Evolutionary conservation across 1,140 invertebrate genomes (phyloP).

Genomic region (Brachystomella parvula): DNA sequence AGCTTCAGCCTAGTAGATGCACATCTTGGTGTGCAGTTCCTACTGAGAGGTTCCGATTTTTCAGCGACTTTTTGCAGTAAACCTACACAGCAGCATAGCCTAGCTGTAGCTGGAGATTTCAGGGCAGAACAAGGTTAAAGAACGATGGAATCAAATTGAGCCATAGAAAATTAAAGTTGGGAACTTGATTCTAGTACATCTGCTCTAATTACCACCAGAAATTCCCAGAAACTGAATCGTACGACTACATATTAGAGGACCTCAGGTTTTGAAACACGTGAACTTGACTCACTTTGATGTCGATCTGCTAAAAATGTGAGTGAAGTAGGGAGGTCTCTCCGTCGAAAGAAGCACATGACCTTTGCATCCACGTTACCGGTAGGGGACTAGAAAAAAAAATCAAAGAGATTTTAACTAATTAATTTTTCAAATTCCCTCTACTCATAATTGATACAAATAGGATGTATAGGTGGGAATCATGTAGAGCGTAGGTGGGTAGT

Average conservation of each 20-base stretch:
- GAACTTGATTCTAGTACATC: no score
- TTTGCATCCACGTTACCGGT: constrained; percentile 98
- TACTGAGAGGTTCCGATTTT: no score
- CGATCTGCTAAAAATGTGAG: constrained; percentile 94
- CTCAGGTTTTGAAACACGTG: background rate
- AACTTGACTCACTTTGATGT: constrained; percentile 82
- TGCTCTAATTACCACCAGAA: no score
- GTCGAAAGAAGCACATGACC: constrained; percentile 97
- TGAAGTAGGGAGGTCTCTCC: constrained; percentile 87
- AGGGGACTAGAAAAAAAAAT: constrained; percentile 60
- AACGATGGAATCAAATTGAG: no score
- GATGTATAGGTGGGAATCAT: background rate
- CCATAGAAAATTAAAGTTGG: no score
- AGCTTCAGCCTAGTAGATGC: no score
- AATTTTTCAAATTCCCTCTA: background rate
- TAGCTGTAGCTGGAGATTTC: no score
- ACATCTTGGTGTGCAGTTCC: no score
- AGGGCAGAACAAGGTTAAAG: no score
- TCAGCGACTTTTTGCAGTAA: no score
- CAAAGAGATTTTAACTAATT: constrained; percentile 5
- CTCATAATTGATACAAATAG: constrained; percentile 9
- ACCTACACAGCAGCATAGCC: no score
- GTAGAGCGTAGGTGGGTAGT: background rate
- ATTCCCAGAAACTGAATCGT: no score
- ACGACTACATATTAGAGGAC: background rate